Conservation (phyloP, 2,113 vertebrate species). For the Thermophis baileyi region DNA sequence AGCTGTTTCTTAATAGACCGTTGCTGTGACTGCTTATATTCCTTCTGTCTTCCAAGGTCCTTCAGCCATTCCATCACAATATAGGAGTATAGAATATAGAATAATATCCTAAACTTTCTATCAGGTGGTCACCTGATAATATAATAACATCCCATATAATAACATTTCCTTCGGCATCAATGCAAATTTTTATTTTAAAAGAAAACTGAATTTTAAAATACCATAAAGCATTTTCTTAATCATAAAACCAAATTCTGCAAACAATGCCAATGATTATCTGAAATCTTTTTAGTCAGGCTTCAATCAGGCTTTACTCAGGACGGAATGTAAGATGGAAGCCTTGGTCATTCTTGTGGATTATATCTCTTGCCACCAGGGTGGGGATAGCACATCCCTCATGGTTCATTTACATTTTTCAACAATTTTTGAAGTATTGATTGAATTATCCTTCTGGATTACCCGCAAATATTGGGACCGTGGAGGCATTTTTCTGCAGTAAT, state of each 20-base stretch:
- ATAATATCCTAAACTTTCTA: background rate
- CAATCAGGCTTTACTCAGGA: background rate
- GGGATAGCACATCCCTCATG: background rate
- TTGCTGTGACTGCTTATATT: background rate
- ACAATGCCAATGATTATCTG: background rate
- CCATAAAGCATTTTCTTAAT: constrained; percentile 9
- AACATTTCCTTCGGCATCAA: background rate
- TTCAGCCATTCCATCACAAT: background rate
- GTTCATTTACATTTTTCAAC: background rate
- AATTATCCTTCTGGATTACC: background rate
- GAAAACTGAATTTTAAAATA: constrained; percentile 7
- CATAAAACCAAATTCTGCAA: constrained; percentile 6
- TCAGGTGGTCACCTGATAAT: background rate
- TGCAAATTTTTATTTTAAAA: background rate
- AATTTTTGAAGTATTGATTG: background rate
- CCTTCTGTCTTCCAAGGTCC: background rate
- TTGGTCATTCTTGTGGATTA: background rate
- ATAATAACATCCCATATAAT: background rate
- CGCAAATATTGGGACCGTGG: background rate
- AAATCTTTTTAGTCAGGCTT: background rate
- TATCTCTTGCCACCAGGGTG: background rate
- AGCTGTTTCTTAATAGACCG: background rate
- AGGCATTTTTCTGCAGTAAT: background rate
- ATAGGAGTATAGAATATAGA: background rate
- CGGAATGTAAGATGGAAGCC: background rate